Percentiles rank a stretch among this genome's conserved stretches.
Evolutionary conservation across 2,797 vertebrate species (phyloP).

Genomic region (Podarcis siculus): DNA sequence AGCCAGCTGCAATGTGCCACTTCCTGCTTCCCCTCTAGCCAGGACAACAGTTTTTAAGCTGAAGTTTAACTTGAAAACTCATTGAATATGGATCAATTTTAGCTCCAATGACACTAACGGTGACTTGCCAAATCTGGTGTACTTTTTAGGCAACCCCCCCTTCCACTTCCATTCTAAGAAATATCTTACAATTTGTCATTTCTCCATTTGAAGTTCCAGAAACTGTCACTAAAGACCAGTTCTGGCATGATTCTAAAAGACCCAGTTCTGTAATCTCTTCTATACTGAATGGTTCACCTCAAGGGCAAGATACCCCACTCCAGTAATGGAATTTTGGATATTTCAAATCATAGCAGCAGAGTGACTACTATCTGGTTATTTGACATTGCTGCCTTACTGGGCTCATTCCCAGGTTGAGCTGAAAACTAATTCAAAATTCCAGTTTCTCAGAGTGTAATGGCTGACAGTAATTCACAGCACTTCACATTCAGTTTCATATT

Average conservation of each 20-base stretch:
- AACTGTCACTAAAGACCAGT: not conserved
- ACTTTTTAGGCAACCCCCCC: not conserved
- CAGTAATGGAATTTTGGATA: conserved; percentile 27
- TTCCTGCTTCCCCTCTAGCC: not conserved
- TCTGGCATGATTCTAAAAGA: not conserved
- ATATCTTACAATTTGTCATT: not conserved
- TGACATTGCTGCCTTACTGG: conserved; percentile 9
- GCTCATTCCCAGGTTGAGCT: conserved; percentile 26
- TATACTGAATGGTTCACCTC: not conserved
- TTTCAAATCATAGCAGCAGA: conserved; percentile 16
- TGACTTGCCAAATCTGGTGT: not conserved
- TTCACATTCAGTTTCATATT: not conserved
- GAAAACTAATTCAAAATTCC: conserved; percentile 51
- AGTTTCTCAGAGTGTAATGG: conserved; percentile 21
- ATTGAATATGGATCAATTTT: not conserved
- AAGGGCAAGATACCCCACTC: not conserved
- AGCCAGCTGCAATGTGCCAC: not conserved
- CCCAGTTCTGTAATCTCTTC: not conserved
- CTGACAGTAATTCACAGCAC: not conserved
- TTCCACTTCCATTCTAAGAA: not conserved
- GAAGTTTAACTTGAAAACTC: not conserved
- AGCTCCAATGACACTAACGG: not conserved
- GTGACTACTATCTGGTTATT: conserved; percentile 26
- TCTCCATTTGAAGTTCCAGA: not conserved
- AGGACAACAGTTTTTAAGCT: not conserved